phyloP scores from a whole-genome alignment of 2,797 vertebrate species.

The Caiman crocodilus region DNA sequence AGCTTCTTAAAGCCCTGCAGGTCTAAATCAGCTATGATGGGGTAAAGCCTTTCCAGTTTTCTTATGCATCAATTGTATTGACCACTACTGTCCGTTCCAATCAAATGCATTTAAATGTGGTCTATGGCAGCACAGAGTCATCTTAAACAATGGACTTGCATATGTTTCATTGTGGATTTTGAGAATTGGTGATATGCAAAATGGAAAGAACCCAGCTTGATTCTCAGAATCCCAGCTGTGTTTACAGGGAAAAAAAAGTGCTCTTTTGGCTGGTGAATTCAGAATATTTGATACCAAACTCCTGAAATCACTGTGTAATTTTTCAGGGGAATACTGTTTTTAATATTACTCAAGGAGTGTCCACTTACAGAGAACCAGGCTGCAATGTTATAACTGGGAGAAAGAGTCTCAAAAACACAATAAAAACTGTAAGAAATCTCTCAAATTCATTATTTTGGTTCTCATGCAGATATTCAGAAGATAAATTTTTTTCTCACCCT shows the following conservation, averaged over 20 bases:
- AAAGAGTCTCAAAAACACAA: neutral
- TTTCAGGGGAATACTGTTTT: neutral
- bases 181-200: neutral
- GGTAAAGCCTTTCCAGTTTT: too few relatives aligned
- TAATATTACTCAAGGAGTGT: neutral
- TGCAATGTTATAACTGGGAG: neutral
- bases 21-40: too few relatives aligned
- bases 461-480: neutral
- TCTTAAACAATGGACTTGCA: neutral
- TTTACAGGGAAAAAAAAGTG: neutral
- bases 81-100: too few relatives aligned
- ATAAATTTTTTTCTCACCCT: neutral
- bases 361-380: neutral
- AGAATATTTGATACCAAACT: neutral
- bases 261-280: neutral
- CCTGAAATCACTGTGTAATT: neutral
- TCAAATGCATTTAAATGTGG: too few relatives aligned
- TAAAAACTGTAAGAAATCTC: neutral
- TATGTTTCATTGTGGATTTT: neutral
- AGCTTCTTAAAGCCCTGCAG: too few relatives aligned
- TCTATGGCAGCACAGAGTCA: neutral
- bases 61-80: too few relatives aligned
- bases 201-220: neutral
- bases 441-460: neutral
- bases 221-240: neutral